Evolutionary conservation across 2,888 invertebrate genomes (phyloP), one percentile per base, ranked within the genome.

Genomic region (Tachina fera): DNA sequence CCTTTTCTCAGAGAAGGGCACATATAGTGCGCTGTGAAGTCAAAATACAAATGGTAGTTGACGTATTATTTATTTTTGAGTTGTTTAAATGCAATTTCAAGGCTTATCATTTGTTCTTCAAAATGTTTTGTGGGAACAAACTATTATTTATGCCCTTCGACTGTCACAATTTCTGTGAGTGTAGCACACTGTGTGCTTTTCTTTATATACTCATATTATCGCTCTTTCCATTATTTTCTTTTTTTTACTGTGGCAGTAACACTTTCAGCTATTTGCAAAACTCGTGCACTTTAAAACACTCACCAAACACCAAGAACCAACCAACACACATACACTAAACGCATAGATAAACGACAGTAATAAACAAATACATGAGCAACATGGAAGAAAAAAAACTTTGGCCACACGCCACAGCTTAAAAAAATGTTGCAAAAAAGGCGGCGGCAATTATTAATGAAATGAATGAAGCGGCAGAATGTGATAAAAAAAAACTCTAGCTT

Each of bases 381-480:
- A 45, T 60, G 80, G 31, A 68, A 47, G 67, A 14, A 79, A 68
- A 61, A 68, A 76, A 72, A 78, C 83, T 72, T 78, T 78, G 83
- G 83, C 83, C 83, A 83, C 83, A 83, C 83, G 83, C 77, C 83
- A 83, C 83, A 68, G 83, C 67, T 72, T 51, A 51, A 58, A 67
- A 71, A 65, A 65, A 60, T 45, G 45, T 39, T 53, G 47, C 68
- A 60, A 68, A 60, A 77, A 82, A 68, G 71, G 83, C 83, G 82
- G 76, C 86, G 86, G 86, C 86, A 86, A 86, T 83, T 83, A 86
- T 83, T 86, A 86, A 76, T 86, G 76, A 86, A 83, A 83, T 79
- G 83, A 68, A 76, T 71, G 67, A 77, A 77, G 67, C 58, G 47
- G 70, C 60, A 45, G 67, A 85, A 49, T 41, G 78, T 43, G 13